Conservation (phyloP, 2,888 invertebrate genomes). For the Acanthosoma haemorrhoidale region DNA sequence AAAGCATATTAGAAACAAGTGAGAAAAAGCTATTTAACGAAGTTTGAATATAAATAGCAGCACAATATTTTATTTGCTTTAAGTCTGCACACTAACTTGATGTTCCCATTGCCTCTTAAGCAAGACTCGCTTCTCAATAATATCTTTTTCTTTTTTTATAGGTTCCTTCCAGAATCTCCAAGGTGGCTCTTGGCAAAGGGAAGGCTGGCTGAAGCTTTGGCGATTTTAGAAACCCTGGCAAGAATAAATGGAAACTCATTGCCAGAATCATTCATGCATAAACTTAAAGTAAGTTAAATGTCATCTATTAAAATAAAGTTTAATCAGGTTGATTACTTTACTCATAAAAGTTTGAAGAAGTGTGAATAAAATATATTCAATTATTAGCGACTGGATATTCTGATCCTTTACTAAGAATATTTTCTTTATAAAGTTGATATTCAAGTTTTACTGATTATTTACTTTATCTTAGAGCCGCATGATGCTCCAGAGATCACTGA, state of each 20-base stretch:
- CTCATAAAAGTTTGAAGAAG: too few species aligned
- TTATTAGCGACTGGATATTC: too few species aligned
- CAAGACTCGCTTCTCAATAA: background rate
- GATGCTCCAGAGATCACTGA: conserved; percentile 54
- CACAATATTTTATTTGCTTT: too few species aligned
- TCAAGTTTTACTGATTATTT: background rate
- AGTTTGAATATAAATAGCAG: too few species aligned
- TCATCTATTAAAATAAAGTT: background rate
- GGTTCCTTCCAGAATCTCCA: conserved; percentile 83
- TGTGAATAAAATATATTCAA: too few species aligned
- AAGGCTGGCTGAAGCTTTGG: conserved; percentile 72
- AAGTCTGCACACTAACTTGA: background rate
- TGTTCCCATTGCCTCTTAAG: background rate
- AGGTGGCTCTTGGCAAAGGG: conserved; percentile 84
- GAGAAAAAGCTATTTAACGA: too few species aligned
- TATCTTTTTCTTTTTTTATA: conserved; percentile 38
- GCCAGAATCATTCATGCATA: conserved; percentile 65
- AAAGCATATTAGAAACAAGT: too few species aligned
- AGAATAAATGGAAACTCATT: conserved; percentile 69
- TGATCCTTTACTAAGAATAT: too few species aligned
- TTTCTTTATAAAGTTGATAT: too few species aligned
- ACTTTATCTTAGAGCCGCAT: conserved; percentile 57
- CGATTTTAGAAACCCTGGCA: conserved; percentile 71
- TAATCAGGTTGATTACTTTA: background rate
- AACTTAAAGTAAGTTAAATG: conserved; percentile 51